Conservation (phyloP, 2,888 invertebrate species). For the Ectobius pallidus region DNA sequence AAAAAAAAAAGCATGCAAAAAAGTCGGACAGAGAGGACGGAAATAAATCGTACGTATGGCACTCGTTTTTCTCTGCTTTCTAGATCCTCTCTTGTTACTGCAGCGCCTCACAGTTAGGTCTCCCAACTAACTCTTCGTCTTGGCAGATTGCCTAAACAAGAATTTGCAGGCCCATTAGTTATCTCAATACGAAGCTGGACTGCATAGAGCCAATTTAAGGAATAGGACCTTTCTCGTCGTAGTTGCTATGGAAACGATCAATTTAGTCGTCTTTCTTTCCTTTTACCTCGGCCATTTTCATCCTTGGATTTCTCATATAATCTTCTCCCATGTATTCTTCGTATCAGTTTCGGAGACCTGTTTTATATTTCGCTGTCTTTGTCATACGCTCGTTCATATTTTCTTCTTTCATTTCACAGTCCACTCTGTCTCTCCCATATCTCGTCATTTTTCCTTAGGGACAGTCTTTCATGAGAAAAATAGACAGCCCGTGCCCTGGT, state of each 20-base stretch:
- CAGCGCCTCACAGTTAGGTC: not conserved
- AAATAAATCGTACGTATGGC: not conserved
- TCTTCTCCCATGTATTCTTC: slow-evolving; percentile 5
- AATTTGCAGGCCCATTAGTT: slow-evolving; percentile 16
- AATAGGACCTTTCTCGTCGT: not conserved
- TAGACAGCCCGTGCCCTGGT: not conserved
- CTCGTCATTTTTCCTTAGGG: not conserved
- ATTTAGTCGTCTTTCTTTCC: not conserved
- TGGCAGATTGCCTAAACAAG: slow-evolving; percentile 20
- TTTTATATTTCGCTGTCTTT: slow-evolving; percentile 4
- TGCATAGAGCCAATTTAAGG: slow-evolving; percentile 17
- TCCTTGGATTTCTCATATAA: slow-evolving; percentile 3
- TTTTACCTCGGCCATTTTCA: not conserved
- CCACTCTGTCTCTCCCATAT: not conserved
- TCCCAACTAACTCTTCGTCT: slow-evolving; percentile 1
- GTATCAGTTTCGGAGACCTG: not conserved
- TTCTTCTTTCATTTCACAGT: not conserved
- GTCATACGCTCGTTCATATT: slow-evolving; percentile 1
- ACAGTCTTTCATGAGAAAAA: not conserved
- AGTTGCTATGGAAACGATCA: slow-evolving; percentile 15
- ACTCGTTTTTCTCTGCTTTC: not conserved
- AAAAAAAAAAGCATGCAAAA: not conserved
- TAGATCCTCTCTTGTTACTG: not conserved
- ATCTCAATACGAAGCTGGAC: slow-evolving; percentile 3
- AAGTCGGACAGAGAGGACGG: not conserved